Base-by-base conservation (phyloP, 2,888 invertebrate species). In the Microplitis manilae region DNA sequence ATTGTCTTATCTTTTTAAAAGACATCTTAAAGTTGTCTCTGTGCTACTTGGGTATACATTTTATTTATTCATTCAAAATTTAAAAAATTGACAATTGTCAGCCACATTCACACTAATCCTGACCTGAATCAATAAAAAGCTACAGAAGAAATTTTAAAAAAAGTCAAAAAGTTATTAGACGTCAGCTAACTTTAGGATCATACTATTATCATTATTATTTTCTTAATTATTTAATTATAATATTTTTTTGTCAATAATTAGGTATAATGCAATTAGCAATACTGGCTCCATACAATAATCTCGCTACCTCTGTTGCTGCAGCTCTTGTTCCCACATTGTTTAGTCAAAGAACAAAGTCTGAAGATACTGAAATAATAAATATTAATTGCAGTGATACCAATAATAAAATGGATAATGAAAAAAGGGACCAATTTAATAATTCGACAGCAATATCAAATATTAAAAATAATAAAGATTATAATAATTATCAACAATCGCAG, bases 251-350 rank as follows among this genome's bases (percentile, higher is more conserved):
- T 30, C 30, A 2, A 2, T 30, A 30, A 30, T 65, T 82, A 91
- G 91, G 91, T 81, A 91, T 92, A 79, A 90, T 91, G 90, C 91
- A 91, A 86, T 86, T 92, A 78, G 91, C 91, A 13, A 89, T 91
- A 87, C 85, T 92, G 81, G 92, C 92, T 64, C 91, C 92, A n/a
- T 92, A 91, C 84, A 91, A 90, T 86, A 92, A 91, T 84, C 87
- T 92, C 80, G 92, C 92, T 61, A 90, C 91, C 15, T 91, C 91
- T 0, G 90, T 91, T 75, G 91, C 91, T 1, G 91, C 91, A 5
- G 91, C 91, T 17, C 86, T 91, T n/a, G 90, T 91, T 74, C 91
- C 92, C 41, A 91, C 92, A 38, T 87, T 92, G 74, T 88, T 91
- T 78, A 89, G 90, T 62, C 90, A 91, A 15, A 87, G 86, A 79